A percentile compares a stretch with the other conserved stretches of the same genome.
phyloP scores from a whole-genome alignment of 1,140 invertebrate genomes.

The Drosophila repletoides region DNA sequence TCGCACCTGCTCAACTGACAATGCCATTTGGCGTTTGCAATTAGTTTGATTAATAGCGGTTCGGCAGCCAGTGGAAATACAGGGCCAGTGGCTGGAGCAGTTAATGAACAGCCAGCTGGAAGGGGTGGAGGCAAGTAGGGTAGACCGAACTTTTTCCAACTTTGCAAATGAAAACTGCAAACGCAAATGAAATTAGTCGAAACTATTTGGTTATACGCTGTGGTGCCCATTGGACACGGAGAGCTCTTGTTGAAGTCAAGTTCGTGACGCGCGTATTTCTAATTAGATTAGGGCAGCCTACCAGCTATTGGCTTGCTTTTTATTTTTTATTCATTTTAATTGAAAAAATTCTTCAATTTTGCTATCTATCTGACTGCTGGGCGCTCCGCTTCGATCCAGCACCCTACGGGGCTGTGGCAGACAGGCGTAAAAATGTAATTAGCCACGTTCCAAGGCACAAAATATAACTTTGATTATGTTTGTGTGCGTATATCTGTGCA shows the following conservation, averaged over 20 bases:
- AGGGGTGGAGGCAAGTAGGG: neutral
- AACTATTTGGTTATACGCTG: constrained; percentile 60
- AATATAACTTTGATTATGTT: neutral
- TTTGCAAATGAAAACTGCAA: constrained; percentile 64
- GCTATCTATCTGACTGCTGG: constrained; percentile 59
- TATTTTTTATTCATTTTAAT: constrained; percentile 63
- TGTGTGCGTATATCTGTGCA: constrained; percentile 13
- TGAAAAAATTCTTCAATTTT: constrained; percentile 81
- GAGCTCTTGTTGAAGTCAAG: constrained; percentile 51
- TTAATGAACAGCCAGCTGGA: neutral
- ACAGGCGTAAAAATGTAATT: constrained; percentile 73
- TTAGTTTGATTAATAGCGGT: constrained; percentile 76
- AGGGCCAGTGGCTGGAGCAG: constrained; percentile 23
- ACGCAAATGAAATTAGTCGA: constrained; percentile 77
- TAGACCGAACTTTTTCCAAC: constrained; percentile 39
- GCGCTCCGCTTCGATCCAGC: neutral
- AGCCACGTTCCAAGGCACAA: constrained; percentile 36
- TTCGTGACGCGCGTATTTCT: constrained; percentile 77
- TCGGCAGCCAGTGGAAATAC: constrained; percentile 49
- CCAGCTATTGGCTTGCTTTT: constrained; percentile 26
- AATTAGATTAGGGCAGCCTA: constrained; percentile 63
- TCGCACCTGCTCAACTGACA: constrained; percentile 16
- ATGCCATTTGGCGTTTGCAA: constrained; percentile 52
- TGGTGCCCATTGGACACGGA: neutral
- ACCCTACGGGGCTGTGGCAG: neutral